These are phyloP conservation scores for Megaleporinus macrocephalus DNA, from an alignment of 2,113 vertebrate genomes.

Conservation along the genomic window DNA sequence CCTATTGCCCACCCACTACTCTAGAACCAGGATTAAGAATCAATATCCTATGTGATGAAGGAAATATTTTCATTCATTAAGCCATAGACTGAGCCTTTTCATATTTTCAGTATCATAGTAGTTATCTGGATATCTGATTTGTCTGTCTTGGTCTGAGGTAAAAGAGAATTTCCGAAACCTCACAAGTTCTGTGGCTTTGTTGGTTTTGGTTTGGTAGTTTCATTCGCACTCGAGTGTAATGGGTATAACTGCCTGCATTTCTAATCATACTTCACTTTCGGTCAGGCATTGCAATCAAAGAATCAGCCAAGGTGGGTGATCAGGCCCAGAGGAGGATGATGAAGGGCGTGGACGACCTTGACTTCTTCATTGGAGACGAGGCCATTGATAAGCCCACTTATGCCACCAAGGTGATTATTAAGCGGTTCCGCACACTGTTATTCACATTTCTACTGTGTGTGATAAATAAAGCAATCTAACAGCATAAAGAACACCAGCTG, in stretches of 20 bases:
- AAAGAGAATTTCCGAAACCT: neutral
- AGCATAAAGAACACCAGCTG: neutral
- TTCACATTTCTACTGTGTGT: neutral
- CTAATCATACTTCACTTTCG: neutral
- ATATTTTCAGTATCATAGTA: too few species aligned
- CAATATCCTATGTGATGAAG: too few species aligned
- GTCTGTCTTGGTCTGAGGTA: neutral
- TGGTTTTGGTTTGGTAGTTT: neutral
- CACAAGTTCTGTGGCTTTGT: neutral
- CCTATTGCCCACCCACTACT: too few species aligned
- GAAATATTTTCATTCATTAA: too few species aligned
- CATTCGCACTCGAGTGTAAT: neutral
- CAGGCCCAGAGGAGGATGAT: slow-evolving; percentile 96
- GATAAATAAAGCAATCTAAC: neutral
- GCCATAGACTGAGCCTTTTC: too few species aligned
- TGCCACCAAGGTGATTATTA: slow-evolving; percentile 88
- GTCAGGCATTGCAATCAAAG: slow-evolving; percentile 97
- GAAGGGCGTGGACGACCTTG: slow-evolving; percentile 98
- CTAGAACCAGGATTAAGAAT: too few species aligned
- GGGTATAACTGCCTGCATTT: neutral
- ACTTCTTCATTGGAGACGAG: slow-evolving; percentile 98
- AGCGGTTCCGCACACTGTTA: neutral
- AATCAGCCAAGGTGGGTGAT: slow-evolving; percentile 96
- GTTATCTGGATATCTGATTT: neutral
- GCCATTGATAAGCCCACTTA: slow-evolving; percentile 97